Evolutionary conservation across 2,797 vertebrate genomes (phyloP), one percentile per base, ranked within the genome.

Genomic region (Cyclura pinguis): DNA sequence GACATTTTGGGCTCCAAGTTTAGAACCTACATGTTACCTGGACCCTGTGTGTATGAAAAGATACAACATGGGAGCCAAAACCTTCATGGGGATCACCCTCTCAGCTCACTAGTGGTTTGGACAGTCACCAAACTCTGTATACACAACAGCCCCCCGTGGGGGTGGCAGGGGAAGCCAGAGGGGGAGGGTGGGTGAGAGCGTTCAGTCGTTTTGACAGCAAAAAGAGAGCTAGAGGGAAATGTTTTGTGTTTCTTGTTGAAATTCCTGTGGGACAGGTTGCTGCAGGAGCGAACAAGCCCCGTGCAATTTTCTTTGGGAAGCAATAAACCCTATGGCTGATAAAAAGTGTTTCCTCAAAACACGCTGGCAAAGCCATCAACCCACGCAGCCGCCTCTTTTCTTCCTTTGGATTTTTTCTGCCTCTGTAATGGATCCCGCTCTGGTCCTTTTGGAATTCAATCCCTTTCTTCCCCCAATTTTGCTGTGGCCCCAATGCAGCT

Each of bases 121-220:
- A 14, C 12, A 13, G 7, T 6, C 22, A 16, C 13, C 32, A 29
- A 52, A 8, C 52, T 52, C 52, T 52, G 52, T 52, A 52, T 12
- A 52, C 52, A 52, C 10, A 52, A 52, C 9, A 52, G n/a, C n/a
- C n/a, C 52, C 1, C 9, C 59, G 0, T 18, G 4, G 5, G 59
- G 20, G 20, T 22, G 59, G 10, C 20, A 55, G n/a, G 35, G 12
- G 72, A 73, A 73, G 73, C 1, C 35, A n/a, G 59, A 38, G 47
- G 0, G 0, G 16, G 24, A 47, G 1, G 64, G 29, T 16, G 27
- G 72, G 10, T 5, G 4, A 12, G 81, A 9, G 20, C 8, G 1
- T 59, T 59, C 6, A 59, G 20, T 20, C 57, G 0, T 59, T 16
- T 62, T 62, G 18, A 62, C 59, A n/a, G n/a, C 52, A 1, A 10